These are phyloP conservation scores for Macrotus californicus DNA, from an alignment of 2,113 vertebrate genomes.

Conservation along the genomic window DNA sequence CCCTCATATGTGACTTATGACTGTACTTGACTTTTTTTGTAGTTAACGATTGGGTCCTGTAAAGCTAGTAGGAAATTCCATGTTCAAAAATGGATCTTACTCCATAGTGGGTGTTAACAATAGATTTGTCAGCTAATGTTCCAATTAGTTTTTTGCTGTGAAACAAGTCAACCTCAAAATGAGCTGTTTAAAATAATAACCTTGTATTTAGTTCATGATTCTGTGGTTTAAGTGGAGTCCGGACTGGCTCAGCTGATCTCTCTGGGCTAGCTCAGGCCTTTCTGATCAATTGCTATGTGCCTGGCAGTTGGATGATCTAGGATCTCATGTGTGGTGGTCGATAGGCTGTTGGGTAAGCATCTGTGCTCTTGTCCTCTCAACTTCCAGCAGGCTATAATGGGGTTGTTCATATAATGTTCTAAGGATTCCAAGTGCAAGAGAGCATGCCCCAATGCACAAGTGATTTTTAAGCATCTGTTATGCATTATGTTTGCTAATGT, in stretches of 20 bases:
- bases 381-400: neutral
- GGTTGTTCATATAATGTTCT: neutral
- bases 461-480: slow-evolving; percentile 30
- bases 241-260: neutral
- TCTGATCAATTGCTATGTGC: neutral
- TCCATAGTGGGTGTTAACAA: neutral
- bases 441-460: neutral
- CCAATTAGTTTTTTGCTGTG: neutral
- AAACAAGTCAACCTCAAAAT: neutral
- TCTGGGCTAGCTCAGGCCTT: neutral
- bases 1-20: neutral
- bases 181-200: neutral
- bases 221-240: neutral
- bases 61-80: neutral
- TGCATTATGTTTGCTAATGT: slow-evolving; percentile 10
- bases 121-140: neutral
- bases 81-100: neutral
- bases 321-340: neutral
- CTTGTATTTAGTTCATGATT: neutral
- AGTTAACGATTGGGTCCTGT: neutral
- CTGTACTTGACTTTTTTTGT: neutral
- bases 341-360: neutral
- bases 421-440: neutral
- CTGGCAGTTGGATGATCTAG: neutral
- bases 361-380: neutral